Percentiles rank a stretch among this genome's conserved stretches.
phyloP scores from a whole-genome alignment of 2,113 vertebrate species.

The Danio rerio region DNA sequence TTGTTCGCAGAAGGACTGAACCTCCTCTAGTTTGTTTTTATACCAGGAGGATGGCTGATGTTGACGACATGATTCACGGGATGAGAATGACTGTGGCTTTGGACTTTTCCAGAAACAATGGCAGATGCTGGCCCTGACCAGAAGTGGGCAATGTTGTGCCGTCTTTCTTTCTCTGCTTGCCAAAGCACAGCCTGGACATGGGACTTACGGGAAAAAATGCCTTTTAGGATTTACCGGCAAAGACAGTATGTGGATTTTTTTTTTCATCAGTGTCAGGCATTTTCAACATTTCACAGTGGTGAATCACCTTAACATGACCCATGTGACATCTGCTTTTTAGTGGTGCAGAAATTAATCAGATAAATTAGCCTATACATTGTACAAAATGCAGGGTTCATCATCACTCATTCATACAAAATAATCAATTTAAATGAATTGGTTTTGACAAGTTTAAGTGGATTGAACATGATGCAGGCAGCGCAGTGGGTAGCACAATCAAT shows the following conservation, averaged over 20 bases:
- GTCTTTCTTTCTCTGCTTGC: not conserved
- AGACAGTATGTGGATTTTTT: constrained; percentile 13
- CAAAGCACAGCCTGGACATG: not conserved
- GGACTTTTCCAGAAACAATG: constrained; percentile 65
- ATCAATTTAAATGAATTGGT: no score
- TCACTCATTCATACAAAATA: no score
- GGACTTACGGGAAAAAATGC: constrained; percentile 23
- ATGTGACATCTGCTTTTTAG: constrained; percentile 1
- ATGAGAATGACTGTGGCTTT: constrained; percentile 55
- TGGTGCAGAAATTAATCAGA: not conserved
- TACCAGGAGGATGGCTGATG: constrained; percentile 37
- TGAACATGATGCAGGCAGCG: no score
- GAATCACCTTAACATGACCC: constrained; percentile 35
- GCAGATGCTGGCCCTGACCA: constrained; percentile 25
- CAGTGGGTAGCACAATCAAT: no score
- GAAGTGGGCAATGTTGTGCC: constrained; percentile 59
- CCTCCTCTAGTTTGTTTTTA: constrained; percentile 60
- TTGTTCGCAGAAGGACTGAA: constrained; percentile 8
- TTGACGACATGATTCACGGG: constrained; percentile 38
- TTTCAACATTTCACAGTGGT: constrained; percentile 23
- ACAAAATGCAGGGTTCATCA: no score
- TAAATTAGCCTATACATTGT: not conserved
- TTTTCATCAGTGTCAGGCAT: constrained; percentile 13
- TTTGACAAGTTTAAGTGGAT: no score
- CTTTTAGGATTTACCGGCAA: constrained; percentile 30